phyloP scores from a whole-genome alignment of 35 echinoderm and acorn worm species.

The Ophioderma brevispina region DNA sequence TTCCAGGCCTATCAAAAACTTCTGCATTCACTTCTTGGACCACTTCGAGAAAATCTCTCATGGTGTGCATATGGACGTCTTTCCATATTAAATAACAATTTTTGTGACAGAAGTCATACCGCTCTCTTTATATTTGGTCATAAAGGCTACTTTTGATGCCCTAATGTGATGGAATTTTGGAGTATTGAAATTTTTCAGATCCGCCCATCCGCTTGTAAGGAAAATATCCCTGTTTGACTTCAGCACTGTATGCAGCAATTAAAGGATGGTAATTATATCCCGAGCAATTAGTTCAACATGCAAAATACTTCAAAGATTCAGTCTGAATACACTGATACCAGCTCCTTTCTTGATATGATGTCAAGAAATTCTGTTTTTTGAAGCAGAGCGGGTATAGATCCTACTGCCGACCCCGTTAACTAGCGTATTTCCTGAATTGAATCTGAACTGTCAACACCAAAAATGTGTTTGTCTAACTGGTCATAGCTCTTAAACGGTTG shows the following conservation, averaged over 20 bases:
- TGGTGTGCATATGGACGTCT: constrained; percentile 17
- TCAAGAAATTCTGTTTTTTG: too few relatives aligned
- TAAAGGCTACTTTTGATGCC: constrained; percentile 12
- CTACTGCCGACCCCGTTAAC: too few relatives aligned
- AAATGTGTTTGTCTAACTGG: too few relatives aligned
- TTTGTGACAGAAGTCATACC: constrained; percentile 30
- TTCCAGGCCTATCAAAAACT: constrained; percentile 16
- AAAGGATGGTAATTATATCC: neutral
- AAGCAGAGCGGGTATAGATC: too few relatives aligned
- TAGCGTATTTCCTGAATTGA: too few relatives aligned
- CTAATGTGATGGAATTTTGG: constrained; percentile 12
- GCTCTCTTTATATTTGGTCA: neutral
- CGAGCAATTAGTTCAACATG: neutral
- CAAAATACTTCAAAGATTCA: neutral
- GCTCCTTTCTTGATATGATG: too few relatives aligned
- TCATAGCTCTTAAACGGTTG: too few relatives aligned
- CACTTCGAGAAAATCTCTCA: constrained; percentile 43
- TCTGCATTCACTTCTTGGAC: constrained; percentile 16
- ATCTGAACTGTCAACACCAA: too few relatives aligned
- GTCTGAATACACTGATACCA: neutral
- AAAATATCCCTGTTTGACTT: neutral
- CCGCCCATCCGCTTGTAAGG: constrained; percentile 19
- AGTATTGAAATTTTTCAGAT: neutral
- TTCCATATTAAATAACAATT: too few relatives aligned
- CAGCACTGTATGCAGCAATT: neutral